phyloP scores from a whole-genome alignment of 2,888 invertebrate genomes.

The Tipula confusa region DNA sequence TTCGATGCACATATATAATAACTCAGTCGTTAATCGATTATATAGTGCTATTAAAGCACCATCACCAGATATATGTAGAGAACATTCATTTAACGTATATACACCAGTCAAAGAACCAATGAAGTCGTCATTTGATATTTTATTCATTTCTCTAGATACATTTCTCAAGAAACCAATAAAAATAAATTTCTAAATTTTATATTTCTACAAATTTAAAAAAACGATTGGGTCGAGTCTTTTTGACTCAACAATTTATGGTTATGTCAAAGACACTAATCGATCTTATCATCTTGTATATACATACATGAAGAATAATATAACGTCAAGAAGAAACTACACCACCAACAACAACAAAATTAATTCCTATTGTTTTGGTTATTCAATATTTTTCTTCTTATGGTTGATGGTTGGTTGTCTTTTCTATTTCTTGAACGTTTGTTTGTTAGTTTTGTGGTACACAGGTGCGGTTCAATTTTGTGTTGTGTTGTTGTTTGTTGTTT shows the following conservation, averaged over 20 bases:
- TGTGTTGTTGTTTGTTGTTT: not conserved
- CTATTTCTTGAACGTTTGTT: not conserved
- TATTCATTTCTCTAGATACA: not conserved
- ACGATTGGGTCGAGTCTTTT: conserved; percentile 5
- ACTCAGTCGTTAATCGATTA: no score
- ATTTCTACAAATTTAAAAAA: not conserved
- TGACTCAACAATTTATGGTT: conserved; percentile 25
- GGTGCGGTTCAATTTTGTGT: conserved; percentile 9
- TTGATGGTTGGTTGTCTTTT: not conserved
- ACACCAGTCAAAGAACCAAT: not conserved
- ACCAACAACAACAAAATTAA: not conserved
- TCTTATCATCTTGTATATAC: conserved; percentile 9
- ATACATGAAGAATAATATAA: not conserved
- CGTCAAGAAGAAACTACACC: not conserved
- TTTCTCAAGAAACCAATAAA: conserved; percentile 21
- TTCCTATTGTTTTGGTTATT: conserved; percentile 12
- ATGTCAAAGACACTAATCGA: conserved; percentile 25
- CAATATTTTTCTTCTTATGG: not conserved
- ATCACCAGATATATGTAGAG: no score
- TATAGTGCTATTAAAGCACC: no score
- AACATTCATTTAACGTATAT: not conserved
- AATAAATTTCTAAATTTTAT: conserved; percentile 25
- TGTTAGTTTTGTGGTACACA: not conserved
- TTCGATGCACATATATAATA: no score
- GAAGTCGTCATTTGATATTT: conserved; percentile 20